Conservation (phyloP, 1,140 invertebrate species). For the Brachionus manjavacas region DNA sequence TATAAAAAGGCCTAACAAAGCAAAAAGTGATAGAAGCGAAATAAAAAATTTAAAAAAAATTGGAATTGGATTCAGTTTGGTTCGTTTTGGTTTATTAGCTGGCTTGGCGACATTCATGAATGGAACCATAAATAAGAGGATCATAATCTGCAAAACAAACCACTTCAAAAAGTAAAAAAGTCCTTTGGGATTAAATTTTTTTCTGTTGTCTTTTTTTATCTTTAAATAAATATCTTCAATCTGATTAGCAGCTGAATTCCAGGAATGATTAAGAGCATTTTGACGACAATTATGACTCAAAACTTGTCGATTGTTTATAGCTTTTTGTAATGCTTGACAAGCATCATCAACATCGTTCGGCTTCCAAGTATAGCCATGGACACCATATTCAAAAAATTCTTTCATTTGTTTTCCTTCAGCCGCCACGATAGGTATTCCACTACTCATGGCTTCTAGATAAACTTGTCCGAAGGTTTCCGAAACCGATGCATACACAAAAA, state of each 20-base stretch:
- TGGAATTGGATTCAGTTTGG: not conserved
- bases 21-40: not conserved
- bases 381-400: slow-evolving; percentile 40
- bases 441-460: slow-evolving; percentile 43
- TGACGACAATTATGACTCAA: not conserved
- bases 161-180: not conserved
- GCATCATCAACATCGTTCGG: slow-evolving; percentile 16
- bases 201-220: not conserved
- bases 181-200: not conserved
- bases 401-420: slow-evolving; percentile 41
- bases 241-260: slow-evolving; percentile 22
- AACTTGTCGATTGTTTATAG: not conserved
- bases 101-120: slow-evolving; percentile 24
- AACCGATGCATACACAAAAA: slow-evolving; percentile 38
- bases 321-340: not conserved
- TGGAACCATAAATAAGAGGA: slow-evolving; percentile 9
- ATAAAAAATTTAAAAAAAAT: not conserved
- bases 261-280: slow-evolving; percentile 39
- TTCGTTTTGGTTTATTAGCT: not conserved
- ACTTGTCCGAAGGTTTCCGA: slow-evolving; percentile 43
- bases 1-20: not conserved
- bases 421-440: slow-evolving; percentile 24
- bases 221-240: not conserved
- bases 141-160: not conserved
- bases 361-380: slow-evolving; percentile 39